Percentiles rank a stretch among this genome's conserved stretches.
phyloP scores from a whole-genome alignment of 2,113 vertebrate species.

The Plecotus auritus region DNA sequence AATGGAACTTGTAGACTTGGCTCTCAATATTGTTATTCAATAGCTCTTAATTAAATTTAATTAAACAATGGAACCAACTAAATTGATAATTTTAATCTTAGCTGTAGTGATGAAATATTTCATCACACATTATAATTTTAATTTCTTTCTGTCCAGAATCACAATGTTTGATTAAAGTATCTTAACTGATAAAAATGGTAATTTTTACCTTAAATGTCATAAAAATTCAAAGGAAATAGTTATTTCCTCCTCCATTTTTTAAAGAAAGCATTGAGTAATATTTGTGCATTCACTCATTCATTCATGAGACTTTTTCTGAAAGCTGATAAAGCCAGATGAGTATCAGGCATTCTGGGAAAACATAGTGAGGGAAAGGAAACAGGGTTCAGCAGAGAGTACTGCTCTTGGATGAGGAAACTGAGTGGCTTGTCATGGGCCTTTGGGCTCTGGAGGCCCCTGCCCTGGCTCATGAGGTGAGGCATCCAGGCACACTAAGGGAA shows the following conservation, averaged over 20 bases:
- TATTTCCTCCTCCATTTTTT: neutral
- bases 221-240: neutral
- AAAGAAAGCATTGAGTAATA: neutral
- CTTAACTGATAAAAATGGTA: neutral
- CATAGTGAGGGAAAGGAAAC: neutral
- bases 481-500: neutral
- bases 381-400: neutral
- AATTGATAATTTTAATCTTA: constrained; percentile 1
- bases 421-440: neutral
- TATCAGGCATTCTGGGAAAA: neutral
- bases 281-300: neutral
- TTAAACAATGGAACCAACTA: neutral
- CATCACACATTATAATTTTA: neutral
- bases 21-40: neutral
- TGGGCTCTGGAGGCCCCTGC: neutral
- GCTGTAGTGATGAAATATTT: neutral
- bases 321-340: neutral
- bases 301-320: neutral
- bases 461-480: neutral
- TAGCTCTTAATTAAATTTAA: neutral
- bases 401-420: neutral
- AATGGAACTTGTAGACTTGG: neutral
- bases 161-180: neutral
- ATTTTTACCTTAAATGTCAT: neutral
- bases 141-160: neutral